Evolutionary conservation across 2,113 vertebrate species (phyloP), one percentile per base, ranked within the genome.

Genomic region (Lampris incognitus): DNA sequence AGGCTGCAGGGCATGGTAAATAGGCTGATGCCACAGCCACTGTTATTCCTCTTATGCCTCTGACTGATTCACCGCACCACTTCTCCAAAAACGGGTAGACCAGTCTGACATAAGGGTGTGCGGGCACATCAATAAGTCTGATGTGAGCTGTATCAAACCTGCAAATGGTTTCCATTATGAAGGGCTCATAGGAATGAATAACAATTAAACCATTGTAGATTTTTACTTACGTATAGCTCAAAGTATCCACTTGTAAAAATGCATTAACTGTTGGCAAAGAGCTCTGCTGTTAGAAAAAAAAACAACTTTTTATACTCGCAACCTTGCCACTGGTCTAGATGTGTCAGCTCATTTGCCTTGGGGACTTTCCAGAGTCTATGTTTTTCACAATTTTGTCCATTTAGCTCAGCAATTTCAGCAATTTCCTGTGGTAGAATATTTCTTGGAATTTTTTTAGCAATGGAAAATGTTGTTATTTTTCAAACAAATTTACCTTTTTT

Each of bases 1-100:
- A 94, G 91, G 82, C 81, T 66, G 58, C 80, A 75, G 88, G 74
- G 62, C 82, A 84, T 71, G 82, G 89, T 79, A 88, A 87, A 88
- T 83, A 84, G 83, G 72, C 81, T 58, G 81, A 66, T 69, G 77
- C 76, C 77, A 66, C 61, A 75, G 86, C 88, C 79, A 77, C 60
- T 81, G 88, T 79, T 81, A 85, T 86, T 91, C 85, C 88, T 89
- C 84, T 86, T 75, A 82, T 83, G 66, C 74, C 84, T 85, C 59
- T 37, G 69, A 71, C 83, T 89, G 87, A 92, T 88, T 92, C 87
- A 86, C 84, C 82, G 84, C 39, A 1, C 55, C 82, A 83, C 69
- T 84, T 88, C 57, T 88, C 81, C 77, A 82, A 85, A 84, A 80
- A 85, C 73, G 66, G 74, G 67, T 70, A 68, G 67, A 24, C 8